Percentiles rank a stretch among this genome's conserved stretches.
These are phyloP conservation scores for Felis chaus DNA, from an alignment of 2,113 vertebrate genomes.

Conservation along the genomic window DNA sequence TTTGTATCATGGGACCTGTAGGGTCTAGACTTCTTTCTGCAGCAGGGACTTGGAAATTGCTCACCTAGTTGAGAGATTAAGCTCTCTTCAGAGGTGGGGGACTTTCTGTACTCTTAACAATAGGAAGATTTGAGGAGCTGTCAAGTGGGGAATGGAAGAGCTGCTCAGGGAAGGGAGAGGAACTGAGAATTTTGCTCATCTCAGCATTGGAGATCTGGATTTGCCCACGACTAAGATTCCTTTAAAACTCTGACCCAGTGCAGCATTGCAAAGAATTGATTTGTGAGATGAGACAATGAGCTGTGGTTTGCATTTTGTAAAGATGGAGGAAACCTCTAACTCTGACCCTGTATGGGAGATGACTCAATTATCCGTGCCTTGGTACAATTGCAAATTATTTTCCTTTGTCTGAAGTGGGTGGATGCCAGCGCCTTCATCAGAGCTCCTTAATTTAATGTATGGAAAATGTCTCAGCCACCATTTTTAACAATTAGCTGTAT, in stretches of 20 bases:
- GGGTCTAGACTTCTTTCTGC: constrained; percentile 15
- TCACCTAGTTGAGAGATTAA: constrained; percentile 51
- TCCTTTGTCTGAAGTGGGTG: constrained; percentile 87
- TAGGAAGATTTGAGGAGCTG: constrained; percentile 63
- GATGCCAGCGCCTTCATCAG: constrained; percentile 80
- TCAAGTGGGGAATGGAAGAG: constrained; percentile 47
- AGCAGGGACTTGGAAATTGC: constrained; percentile 48
- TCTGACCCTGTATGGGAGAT: constrained; percentile 65
- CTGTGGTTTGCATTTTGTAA: constrained; percentile 79
- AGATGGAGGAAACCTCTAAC: constrained; percentile 77
- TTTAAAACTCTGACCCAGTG: constrained; percentile 61
- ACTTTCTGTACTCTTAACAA: constrained; percentile 73
- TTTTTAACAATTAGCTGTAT: constrained; percentile 81
- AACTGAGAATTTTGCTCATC: background rate
- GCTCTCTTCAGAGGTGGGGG: constrained; percentile 47
- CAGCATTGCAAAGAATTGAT: constrained; percentile 69
- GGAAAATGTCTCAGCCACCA: constrained; percentile 69
- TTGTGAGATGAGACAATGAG: constrained; percentile 79
- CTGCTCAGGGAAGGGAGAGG: constrained; percentile 24
- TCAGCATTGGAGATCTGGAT: constrained; percentile 57
- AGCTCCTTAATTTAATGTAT: constrained; percentile 80
- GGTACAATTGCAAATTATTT: constrained; percentile 84
- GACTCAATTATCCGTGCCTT: constrained; percentile 76
- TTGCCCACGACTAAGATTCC: constrained; percentile 51
- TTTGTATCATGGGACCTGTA: constrained; percentile 12